Conservation (phyloP, 2,888 invertebrate species). For the Harpalus rufipes region DNA sequence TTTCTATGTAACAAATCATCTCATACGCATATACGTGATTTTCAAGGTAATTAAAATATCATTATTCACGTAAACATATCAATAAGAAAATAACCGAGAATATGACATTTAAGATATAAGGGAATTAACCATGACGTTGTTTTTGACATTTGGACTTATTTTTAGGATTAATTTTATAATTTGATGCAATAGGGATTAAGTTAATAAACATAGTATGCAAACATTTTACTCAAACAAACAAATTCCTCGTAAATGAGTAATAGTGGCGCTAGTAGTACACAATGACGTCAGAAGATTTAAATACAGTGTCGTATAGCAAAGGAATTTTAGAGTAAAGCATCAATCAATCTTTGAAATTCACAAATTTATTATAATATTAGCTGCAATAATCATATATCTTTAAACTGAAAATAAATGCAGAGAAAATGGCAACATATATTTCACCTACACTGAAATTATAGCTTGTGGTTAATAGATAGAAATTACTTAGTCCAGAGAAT, state of each 20-base stretch:
- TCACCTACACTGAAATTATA: background rate
- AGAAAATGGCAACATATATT: background rate
- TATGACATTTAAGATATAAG: background rate
- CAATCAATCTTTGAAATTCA: background rate
- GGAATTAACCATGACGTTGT: background rate
- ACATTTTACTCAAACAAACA: background rate
- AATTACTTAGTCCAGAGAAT: background rate
- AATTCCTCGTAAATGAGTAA: background rate
- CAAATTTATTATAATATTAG: background rate
- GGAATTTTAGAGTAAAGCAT: background rate
- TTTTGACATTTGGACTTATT: background rate
- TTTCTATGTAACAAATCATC: no score
- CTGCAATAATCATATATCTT: no score
- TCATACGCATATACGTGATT: background rate
- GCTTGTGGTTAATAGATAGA: background rate
- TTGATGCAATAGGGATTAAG: background rate
- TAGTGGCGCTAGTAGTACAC: slow-evolving; percentile 1
- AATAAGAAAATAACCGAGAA: background rate
- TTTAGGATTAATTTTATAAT: background rate
- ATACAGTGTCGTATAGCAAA: background rate
- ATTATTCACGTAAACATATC: background rate
- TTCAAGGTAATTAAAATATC: background rate
- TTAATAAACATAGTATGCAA: background rate
- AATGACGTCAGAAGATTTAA: background rate
- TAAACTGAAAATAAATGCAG: no score